phyloP scores from a whole-genome alignment of 2,888 invertebrate species.

The Andrena trimmerana region DNA sequence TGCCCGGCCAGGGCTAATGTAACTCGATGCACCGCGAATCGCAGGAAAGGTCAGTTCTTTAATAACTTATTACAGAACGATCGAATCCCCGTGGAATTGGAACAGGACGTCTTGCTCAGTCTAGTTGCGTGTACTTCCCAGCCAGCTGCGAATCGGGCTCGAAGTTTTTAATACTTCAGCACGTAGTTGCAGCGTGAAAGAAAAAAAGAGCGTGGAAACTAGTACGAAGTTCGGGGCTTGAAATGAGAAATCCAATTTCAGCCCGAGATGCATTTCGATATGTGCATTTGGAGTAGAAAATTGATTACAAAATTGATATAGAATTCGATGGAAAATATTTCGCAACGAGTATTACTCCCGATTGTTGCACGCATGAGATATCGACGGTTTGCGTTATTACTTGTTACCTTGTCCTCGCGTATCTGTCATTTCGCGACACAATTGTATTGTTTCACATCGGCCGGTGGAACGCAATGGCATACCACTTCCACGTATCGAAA shows the following conservation, averaged over 20 bases:
- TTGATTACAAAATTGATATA: too few species aligned
- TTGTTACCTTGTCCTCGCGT: conserved; percentile 5
- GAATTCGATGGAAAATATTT: neutral
- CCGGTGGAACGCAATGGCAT: conserved; percentile 36
- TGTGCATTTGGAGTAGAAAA: too few species aligned
- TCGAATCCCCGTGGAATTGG: conserved; percentile 72
- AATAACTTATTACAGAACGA: conserved; percentile 74
- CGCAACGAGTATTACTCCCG: neutral
- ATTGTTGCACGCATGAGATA: neutral
- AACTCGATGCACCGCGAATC: conserved; percentile 60
- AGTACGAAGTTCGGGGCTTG: neutral
- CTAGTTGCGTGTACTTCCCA: conserved; percentile 39
- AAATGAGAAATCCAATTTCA: too few species aligned
- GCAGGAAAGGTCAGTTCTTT: conserved; percentile 72
- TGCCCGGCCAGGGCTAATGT: conserved; percentile 32
- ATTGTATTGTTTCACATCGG: conserved; percentile 52
- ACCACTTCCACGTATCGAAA: conserved; percentile 64
- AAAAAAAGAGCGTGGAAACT: neutral
- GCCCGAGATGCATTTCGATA: too few species aligned
- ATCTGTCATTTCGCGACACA: conserved; percentile 37
- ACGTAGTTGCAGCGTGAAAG: neutral
- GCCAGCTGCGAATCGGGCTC: conserved; percentile 19
- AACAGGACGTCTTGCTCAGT: conserved; percentile 50
- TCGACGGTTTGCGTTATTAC: conserved; percentile 11
- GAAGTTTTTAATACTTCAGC: conserved; percentile 5